Percentiles rank a stretch among this genome's conserved stretches.
phyloP scores from a whole-genome alignment of 2,797 vertebrate genomes.

The Graptemys geographica region DNA sequence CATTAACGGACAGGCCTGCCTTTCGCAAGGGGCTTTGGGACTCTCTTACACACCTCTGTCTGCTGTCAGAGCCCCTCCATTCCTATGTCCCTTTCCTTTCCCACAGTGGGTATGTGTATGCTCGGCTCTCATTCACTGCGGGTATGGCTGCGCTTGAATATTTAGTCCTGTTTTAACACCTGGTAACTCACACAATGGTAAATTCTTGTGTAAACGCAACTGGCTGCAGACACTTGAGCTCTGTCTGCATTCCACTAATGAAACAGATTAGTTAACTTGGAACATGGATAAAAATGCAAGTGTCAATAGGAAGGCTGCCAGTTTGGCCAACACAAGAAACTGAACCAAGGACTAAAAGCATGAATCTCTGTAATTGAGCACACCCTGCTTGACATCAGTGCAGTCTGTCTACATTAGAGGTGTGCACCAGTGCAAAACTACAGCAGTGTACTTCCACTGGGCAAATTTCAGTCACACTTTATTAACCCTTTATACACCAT shows the following conservation, averaged over 20 bases:
- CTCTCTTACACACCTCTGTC: background rate
- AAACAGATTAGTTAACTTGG: background rate
- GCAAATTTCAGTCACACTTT: background rate
- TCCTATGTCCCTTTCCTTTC: background rate
- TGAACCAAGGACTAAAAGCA: background rate
- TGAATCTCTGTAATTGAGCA: background rate
- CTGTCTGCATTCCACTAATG: background rate
- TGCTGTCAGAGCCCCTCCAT: background rate
- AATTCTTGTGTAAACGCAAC: background rate
- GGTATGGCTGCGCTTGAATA: background rate
- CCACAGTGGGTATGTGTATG: background rate
- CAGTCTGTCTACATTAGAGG: background rate
- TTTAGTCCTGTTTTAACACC: background rate
- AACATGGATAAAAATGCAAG: background rate
- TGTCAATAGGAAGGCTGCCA: background rate
- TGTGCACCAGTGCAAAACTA: background rate
- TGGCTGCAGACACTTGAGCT: background rate
- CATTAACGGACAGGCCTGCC: rapidly evolving
- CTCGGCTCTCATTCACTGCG: background rate
- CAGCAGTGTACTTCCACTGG: background rate
- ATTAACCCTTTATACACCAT: too few species aligned
- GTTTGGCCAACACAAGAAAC: background rate
- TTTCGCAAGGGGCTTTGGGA: background rate
- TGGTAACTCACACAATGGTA: too few species aligned
- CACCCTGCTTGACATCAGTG: background rate